Conservation (phyloP, 2,113 vertebrate species). For the Solenodon paradoxus region DNA sequence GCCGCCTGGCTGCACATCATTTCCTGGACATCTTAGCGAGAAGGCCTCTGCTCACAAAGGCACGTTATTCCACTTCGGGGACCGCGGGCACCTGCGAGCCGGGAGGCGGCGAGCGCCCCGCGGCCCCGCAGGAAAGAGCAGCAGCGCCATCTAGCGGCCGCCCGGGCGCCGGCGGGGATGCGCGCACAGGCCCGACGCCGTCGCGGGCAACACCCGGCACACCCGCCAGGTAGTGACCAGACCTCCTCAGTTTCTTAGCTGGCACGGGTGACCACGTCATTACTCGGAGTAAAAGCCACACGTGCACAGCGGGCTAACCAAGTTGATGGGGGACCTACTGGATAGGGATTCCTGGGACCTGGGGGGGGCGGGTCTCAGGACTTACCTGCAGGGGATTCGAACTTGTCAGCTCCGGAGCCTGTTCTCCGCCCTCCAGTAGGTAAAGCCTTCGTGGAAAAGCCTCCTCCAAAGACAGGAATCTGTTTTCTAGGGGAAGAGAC, state of each 20-base stretch:
- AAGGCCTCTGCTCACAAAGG: not conserved
- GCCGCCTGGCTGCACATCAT: not conserved
- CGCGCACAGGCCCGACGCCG: conserved; percentile 59
- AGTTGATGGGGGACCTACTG: conserved; percentile 47
- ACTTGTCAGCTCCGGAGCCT: not conserved
- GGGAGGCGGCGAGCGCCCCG: not conserved
- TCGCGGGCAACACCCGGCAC: no score
- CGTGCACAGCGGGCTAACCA: conserved; percentile 64
- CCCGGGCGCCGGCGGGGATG: not conserved
- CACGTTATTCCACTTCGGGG: not conserved
- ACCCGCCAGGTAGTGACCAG: no score
- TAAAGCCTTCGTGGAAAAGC: not conserved
- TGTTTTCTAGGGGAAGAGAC: not conserved
- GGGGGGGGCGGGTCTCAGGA: not conserved
- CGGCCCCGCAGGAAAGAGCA: conserved; percentile 70
- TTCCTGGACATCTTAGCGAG: not conserved
- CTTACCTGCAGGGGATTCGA: no score
- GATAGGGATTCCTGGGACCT: not conserved
- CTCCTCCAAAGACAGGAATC: not conserved
- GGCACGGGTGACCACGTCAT: conserved; percentile 56
- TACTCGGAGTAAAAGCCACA: conserved; percentile 68
- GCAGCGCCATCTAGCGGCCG: conserved; percentile 79
- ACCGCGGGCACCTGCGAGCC: not conserved
- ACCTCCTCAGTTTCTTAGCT: conserved; percentile 61
- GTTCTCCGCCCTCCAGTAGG: not conserved